These are phyloP conservation scores for Leuctra nigra DNA, from an alignment of 2,888 invertebrate genomes.

Conservation along the genomic window DNA sequence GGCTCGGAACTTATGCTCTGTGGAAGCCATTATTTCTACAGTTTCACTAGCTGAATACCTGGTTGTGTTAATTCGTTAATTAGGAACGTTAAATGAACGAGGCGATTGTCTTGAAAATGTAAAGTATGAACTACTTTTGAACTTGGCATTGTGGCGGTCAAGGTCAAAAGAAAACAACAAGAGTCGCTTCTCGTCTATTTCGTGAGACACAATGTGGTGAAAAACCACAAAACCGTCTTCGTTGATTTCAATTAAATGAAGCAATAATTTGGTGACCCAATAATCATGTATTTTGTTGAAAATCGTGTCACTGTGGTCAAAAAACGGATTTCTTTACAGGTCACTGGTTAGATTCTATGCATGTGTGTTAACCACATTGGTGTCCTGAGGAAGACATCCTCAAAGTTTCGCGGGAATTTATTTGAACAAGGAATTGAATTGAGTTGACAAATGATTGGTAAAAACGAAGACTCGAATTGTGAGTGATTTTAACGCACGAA, in stretches of 20 bases:
- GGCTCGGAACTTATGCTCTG: not conserved
- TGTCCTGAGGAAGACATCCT: no score
- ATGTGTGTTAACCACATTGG: no score
- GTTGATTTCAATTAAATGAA: not conserved
- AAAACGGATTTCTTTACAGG: no score
- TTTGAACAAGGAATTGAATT: no score
- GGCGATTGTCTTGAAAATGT: not conserved
- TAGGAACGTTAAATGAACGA: not conserved
- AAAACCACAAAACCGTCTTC: not conserved
- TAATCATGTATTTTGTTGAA: not conserved
- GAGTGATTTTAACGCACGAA: no score
- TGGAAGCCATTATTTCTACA: not conserved
- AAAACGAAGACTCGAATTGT: no score
- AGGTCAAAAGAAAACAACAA: not conserved
- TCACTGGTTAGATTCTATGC: no score
- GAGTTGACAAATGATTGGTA: no score
- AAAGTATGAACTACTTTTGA: not conserved
- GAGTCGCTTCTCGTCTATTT: not conserved
- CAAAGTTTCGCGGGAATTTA: no score
- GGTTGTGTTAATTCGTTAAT: no score
- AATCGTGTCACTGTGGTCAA: no score
- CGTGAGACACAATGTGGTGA: not conserved
- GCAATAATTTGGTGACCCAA: not conserved
- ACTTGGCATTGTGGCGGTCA: not conserved
- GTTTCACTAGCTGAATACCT: not conserved